Evolutionary conservation across 2,113 vertebrate genomes (phyloP).

Genomic region (Rallus limicola): DNA sequence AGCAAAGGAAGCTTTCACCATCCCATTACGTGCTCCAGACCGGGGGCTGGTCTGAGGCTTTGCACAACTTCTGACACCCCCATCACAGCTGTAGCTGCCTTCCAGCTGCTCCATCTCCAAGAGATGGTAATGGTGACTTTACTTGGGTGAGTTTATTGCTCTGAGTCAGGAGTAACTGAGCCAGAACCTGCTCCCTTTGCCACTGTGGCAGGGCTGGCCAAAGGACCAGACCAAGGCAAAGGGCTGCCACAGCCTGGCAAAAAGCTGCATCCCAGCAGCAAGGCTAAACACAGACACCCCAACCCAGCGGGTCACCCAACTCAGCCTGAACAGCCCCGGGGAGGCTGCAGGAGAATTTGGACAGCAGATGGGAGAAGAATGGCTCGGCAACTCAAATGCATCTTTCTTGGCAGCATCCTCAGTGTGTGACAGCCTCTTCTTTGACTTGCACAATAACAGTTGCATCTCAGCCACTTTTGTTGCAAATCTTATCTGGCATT

Average conservation of each 20-base stretch:
- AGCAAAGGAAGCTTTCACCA: not conserved
- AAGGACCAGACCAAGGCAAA: not conserved
- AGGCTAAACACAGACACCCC: not conserved
- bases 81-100: fast-evolving
- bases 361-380: not conserved
- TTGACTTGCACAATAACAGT: slow-evolving; percentile 16
- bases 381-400: not conserved
- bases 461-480: slow-evolving; percentile 1
- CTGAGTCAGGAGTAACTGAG: not conserved
- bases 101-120: not conserved
- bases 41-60: not conserved
- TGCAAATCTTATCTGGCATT: slow-evolving; percentile 24
- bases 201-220: fast-evolving
- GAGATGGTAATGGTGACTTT: not conserved
- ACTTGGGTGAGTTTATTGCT: not conserved
- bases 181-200: not conserved
- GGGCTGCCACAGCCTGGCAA: not conserved
- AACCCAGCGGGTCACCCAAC: not conserved
- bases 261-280: not conserved
- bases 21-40: fast-evolving
- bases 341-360: not conserved
- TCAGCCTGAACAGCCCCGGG: not conserved
- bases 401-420: not conserved
- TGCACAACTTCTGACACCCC: not conserved
- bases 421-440: not conserved